These are phyloP conservation scores for Saguinus imperator DNA, from an alignment of 2,113 vertebrate genomes.

Conservation along the genomic window DNA sequence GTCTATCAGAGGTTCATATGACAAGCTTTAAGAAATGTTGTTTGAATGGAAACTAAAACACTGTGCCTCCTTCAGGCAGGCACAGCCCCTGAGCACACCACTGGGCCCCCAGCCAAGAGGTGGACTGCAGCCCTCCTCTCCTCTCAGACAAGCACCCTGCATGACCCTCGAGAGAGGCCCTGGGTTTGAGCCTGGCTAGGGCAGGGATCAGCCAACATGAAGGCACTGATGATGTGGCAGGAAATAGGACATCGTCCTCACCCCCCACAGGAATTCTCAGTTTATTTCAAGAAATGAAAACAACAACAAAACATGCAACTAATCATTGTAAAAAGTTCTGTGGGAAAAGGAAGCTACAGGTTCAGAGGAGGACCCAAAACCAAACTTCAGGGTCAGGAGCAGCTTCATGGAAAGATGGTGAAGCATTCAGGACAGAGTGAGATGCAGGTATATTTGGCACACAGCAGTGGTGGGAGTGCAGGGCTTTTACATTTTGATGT, in stretches of 20 bases:
- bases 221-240: neutral
- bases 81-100: neutral
- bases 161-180: neutral
- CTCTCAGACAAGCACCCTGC: too few relatives aligned
- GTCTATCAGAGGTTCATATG: neutral
- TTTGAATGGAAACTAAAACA: neutral
- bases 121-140: too few relatives aligned
- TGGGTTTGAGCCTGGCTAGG: neutral
- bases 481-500: neutral
- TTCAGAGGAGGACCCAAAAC: neutral
- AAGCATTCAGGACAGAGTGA: neutral
- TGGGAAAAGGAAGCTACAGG: neutral
- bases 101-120: neutral
- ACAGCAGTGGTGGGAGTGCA: neutral
- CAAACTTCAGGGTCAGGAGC: neutral
- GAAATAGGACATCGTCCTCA: neutral
- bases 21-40: neutral
- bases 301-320: neutral
- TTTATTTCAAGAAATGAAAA: neutral
- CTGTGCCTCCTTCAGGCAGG: rapidly evolving
- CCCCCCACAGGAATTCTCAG: neutral
- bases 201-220: neutral
- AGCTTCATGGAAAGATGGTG: neutral
- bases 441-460: neutral
- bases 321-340: neutral